Evolutionary conservation across 2,113 vertebrate species (phyloP), one percentile per base, ranked within the genome.

Genomic region (Takifugu bimaculatus): DNA sequence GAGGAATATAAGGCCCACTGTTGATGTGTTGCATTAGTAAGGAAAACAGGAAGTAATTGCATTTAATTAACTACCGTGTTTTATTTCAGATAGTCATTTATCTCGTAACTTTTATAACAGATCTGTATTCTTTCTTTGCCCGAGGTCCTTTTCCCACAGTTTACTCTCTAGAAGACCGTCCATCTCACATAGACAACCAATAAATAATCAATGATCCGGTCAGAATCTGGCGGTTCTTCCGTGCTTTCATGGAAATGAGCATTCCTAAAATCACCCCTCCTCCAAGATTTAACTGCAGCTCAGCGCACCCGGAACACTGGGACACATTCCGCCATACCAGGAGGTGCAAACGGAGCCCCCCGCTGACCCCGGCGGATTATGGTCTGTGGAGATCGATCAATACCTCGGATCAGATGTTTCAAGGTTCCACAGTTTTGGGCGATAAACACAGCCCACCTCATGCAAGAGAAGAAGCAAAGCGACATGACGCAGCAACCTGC

Each of bases 361-460:
- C 72, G 50, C 3, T 49, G 5, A 54, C 6, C 29, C 52, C n/a
- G 53, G 1, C 58, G 14, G 26, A 3, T 61, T 27, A 26, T 57
- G 72, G 74, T 77, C 61, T 57, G 50, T 26, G 69, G 42, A 57
- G 39, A 11, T 27, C 63, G 56, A 32, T 27, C 13, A 66, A 5
- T 29, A 13, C n/a, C 11, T 42, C 28, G 26, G 48, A 2, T 15
- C 20, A 20, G 20, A 20, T 20, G 20, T 20, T 20, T 20, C 20
- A 20, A 20, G 20, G 20, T 20, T 20, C 20, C 20, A 20, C 20
- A 20, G 20, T 20, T 20, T 20, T 20, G 20, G 20, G 20, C 20
- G 20, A 20, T 20, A 20, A 20, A 20, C 20, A 88, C 86, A 89
- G 87, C 83, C 86, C 81, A 87, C 28, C 13, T 1, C 11, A 1